phyloP scores from a whole-genome alignment of 2,113 vertebrate species.

The Choloepus hoffmanni region DNA sequence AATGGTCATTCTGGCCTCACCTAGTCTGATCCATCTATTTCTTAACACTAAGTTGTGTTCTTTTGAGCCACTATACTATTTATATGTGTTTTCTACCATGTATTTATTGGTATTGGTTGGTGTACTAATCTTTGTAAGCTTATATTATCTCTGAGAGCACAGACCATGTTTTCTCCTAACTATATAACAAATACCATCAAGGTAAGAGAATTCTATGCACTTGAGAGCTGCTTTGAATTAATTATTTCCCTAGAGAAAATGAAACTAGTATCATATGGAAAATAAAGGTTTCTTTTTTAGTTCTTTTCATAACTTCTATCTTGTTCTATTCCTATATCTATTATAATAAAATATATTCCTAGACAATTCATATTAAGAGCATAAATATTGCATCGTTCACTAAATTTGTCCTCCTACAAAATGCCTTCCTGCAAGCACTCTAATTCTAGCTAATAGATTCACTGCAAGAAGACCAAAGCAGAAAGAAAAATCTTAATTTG shows the following conservation, averaged over 20 bases:
- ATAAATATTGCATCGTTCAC: slow-evolving; percentile 34
- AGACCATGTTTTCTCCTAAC: slow-evolving; percentile 48
- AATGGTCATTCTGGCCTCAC: neutral
- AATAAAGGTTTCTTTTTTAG: slow-evolving; percentile 21
- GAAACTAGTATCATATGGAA: slow-evolving; percentile 27
- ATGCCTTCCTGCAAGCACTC: neutral
- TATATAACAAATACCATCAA: slow-evolving; percentile 49
- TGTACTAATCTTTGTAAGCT: slow-evolving; percentile 38
- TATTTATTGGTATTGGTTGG: slow-evolving; percentile 15
- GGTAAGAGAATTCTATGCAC: neutral
- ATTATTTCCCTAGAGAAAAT: slow-evolving; percentile 44
- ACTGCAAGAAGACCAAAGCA: neutral
- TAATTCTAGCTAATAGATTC: neutral
- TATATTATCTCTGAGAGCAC: slow-evolving; percentile 37
- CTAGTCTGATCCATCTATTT: neutral
- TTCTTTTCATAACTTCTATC: slow-evolving; percentile 25
- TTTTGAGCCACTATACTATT: neutral
- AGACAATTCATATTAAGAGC: slow-evolving; percentile 23
- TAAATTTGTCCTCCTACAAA: neutral
- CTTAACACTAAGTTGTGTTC: neutral
- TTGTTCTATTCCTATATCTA: slow-evolving; percentile 46
- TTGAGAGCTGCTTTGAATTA: slow-evolving; percentile 54
- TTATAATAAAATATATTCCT: slow-evolving; percentile 41
- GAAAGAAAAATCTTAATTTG: neutral
- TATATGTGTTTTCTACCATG: neutral